phyloP scores from a whole-genome alignment of 2,113 vertebrate species.

The Callaeas wilsoni region DNA sequence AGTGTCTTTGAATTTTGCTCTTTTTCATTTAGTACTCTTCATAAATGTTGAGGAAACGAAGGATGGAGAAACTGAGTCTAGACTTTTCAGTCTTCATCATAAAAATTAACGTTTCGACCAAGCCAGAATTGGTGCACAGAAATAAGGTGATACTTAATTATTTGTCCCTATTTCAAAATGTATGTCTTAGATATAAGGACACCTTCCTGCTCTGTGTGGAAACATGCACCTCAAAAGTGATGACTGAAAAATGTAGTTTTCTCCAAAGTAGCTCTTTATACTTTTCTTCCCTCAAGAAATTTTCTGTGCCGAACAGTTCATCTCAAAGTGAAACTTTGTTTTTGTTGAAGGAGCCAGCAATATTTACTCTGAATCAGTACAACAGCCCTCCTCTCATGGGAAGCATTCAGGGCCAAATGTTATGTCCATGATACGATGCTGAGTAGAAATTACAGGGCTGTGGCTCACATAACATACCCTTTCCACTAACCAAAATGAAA shows the following conservation, averaged over 20 bases:
- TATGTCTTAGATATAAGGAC: neutral
- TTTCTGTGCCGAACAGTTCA: neutral
- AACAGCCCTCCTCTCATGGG: neutral
- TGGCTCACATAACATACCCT: neutral
- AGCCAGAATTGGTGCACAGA: neutral
- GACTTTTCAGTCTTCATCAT: neutral
- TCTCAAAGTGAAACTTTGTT: neutral
- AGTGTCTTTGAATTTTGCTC: neutral
- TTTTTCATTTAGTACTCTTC: neutral
- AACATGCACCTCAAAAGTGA: neutral
- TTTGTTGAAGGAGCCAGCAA: neutral
- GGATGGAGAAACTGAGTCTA: neutral
- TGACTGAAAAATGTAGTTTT: neutral
- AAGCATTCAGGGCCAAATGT: slow-evolving; percentile 3
- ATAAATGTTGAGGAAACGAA: neutral
- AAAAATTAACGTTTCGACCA: neutral
- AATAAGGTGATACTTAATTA: neutral
- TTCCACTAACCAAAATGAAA: slow-evolving; percentile 27
- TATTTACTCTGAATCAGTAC: neutral
- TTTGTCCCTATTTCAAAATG: neutral
- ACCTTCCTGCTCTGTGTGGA: neutral
- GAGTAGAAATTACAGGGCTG: neutral
- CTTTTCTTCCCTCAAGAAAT: neutral
- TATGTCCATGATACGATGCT: neutral
- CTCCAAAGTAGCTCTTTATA: neutral